These are phyloP conservation scores for Nomada hirtipes DNA, from an alignment of 2,888 invertebrate species.

Conservation along the genomic window DNA sequence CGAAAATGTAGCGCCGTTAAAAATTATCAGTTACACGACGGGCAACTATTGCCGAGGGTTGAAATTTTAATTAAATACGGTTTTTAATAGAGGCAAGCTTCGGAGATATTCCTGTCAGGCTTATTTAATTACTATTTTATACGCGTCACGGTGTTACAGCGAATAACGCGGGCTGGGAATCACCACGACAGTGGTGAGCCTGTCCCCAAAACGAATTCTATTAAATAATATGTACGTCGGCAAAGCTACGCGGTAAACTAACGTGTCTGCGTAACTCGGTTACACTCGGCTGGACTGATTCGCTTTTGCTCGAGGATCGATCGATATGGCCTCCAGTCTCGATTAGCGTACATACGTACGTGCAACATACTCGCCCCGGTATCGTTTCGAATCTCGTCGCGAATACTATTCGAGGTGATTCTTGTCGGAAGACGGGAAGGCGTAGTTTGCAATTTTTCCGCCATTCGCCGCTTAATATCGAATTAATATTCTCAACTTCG, in stretches of 20 bases:
- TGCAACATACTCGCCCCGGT: background rate
- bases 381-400: constrained; percentile 9
- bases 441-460: constrained; percentile 8
- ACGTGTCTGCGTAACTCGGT: background rate
- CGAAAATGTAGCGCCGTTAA: constrained; percentile 1
- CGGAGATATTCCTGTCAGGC: background rate
- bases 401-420: constrained; percentile 52
- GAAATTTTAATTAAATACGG: constrained; percentile 45
- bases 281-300: background rate
- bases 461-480: constrained; percentile 29
- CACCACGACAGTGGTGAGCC: background rate
- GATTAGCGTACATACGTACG: constrained; percentile 1
- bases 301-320: background rate
- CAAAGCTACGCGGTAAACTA: background rate
- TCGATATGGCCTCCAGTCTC: background rate
- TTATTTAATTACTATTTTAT: constrained; percentile 51
- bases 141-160: background rate
- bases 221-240: background rate
- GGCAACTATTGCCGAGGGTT: background rate
- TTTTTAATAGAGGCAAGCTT: constrained; percentile 18
- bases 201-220: constrained; percentile 3
- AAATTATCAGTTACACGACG: constrained; percentile 15
- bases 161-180: background rate
- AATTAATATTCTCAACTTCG: constrained; percentile 26
- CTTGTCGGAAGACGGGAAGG: constrained; percentile 23